These are phyloP conservation scores for Glossophaga mutica DNA, from an alignment of 2,797 vertebrate species.

Conservation along the genomic window DNA sequence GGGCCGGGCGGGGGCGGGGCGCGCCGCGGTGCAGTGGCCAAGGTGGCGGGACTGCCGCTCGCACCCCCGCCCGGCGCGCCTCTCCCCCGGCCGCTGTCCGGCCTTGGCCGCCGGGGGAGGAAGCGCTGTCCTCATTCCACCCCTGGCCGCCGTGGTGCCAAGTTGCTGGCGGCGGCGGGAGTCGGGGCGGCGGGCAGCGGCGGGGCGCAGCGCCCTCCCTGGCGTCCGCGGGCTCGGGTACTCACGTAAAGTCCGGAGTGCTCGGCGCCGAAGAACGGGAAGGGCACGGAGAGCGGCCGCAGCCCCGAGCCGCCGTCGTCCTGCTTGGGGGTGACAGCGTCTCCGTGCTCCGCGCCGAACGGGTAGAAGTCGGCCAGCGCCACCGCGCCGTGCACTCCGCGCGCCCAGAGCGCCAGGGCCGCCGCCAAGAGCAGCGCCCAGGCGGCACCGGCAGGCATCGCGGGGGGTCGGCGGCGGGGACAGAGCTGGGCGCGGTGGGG, in stretches of 20 bases:
- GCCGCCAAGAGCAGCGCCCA: slow-evolving; percentile 78
- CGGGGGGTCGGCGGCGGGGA: background rate
- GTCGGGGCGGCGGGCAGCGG: slow-evolving; percentile 21
- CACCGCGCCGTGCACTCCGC: slow-evolving; percentile 83
- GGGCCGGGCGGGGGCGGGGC: background rate
- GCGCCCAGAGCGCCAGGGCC: slow-evolving; percentile 69
- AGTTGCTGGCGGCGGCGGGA: slow-evolving; percentile 48
- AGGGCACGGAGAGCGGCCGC: slow-evolving; percentile 89
- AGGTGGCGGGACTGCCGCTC: background rate
- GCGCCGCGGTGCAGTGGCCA: background rate
- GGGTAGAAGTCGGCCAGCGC: slow-evolving; percentile 94
- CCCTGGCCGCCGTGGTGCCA: slow-evolving; percentile 63
- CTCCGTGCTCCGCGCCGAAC: slow-evolving; percentile 88
- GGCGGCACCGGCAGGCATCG: slow-evolving; percentile 78
- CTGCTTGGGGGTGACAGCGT: slow-evolving; percentile 90
- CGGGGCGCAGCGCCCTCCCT: background rate
- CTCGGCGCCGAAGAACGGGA: slow-evolving; percentile 95
- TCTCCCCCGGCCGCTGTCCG: slow-evolving; percentile 54
- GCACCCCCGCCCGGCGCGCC: slow-evolving; percentile 43
- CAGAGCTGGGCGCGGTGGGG: background rate
- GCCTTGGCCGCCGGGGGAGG: slow-evolving; percentile 54
- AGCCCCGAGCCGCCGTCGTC: slow-evolving; percentile 97
- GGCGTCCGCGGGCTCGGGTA: slow-evolving; percentile 71
- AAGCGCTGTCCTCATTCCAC: slow-evolving; percentile 70
- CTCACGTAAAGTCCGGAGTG: slow-evolving; percentile 97